These are phyloP conservation scores for Lepidochrysops patricia DNA, from an alignment of 2,888 invertebrate genomes.

Conservation along the genomic window DNA sequence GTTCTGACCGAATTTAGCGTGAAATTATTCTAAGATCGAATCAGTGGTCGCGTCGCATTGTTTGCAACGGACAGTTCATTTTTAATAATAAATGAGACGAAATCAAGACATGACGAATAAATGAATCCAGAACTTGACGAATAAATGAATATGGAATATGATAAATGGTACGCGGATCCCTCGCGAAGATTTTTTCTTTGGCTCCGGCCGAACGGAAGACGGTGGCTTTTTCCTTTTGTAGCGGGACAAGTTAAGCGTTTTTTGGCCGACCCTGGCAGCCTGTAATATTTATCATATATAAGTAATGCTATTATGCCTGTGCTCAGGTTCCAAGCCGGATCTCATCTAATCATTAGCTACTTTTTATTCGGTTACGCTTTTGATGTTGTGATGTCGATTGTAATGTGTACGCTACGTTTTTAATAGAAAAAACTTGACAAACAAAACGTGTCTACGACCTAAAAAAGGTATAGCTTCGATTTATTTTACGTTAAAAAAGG, in stretches of 20 bases:
- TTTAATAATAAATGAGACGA: constrained; percentile 76
- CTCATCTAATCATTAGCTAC: constrained; percentile 11
- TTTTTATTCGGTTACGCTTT: constrained; percentile 5
- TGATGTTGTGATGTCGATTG: background rate
- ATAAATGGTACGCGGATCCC: constrained; percentile 72
- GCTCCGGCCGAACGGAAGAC: constrained; percentile 72
- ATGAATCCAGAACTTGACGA: constrained; percentile 76
- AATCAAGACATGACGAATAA: constrained; percentile 76
- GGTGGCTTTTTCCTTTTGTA: constrained; percentile 74
- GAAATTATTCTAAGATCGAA: constrained; percentile 70
- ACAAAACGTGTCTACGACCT: too few species aligned
- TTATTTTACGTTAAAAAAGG: too few species aligned
- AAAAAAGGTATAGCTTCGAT: too few species aligned
- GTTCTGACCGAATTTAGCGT: constrained; percentile 56
- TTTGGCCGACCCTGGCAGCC: constrained; percentile 61
- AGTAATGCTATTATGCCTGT: constrained; percentile 58
- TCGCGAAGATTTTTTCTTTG: constrained; percentile 73
- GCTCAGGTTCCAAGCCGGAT: constrained; percentile 31
- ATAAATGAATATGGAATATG: constrained; percentile 76
- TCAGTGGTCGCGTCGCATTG: constrained; percentile 63
- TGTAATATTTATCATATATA: constrained; percentile 71
- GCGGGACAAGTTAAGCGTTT: constrained; percentile 73
- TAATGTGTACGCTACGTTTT: background rate
- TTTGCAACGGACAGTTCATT: constrained; percentile 74
- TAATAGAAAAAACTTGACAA: too few species aligned